Conservation (phyloP, 2,113 vertebrate species). For the Gallinago media region DNA sequence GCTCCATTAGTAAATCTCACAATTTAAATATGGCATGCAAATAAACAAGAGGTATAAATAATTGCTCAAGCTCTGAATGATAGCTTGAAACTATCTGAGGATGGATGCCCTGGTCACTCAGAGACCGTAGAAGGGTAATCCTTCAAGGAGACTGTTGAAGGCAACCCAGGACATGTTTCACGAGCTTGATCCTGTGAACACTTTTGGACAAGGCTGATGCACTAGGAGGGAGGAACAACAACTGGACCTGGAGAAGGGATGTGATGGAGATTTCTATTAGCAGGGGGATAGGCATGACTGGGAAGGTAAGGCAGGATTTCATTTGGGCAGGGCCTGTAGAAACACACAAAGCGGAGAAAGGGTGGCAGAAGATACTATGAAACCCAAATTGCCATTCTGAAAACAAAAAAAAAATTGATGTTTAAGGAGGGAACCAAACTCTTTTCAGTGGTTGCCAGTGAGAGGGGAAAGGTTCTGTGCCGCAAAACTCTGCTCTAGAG, state of each 20-base stretch:
- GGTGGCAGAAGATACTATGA: neutral
- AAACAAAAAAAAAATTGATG: neutral
- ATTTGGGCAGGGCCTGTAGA: neutral
- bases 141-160: neutral
- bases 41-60: neutral
- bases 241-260: neutral
- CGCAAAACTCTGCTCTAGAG: too few species aligned
- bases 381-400: neutral
- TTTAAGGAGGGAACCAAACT: neutral
- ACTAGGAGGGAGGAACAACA: neutral
- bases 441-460: too few species aligned
- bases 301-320: neutral
- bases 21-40: fast-evolving
- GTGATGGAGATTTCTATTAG: neutral
- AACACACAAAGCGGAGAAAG: fast-evolving
- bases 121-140: neutral
- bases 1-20: fast-evolving
- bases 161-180: neutral
- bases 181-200: neutral
- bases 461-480: too few species aligned
- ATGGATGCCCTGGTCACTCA: neutral
- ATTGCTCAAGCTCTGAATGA: neutral
- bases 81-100: neutral
- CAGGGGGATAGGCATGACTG: neutral
- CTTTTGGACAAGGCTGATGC: neutral